Base-by-base conservation (phyloP, 2,888 invertebrate species). In the Morpho achilles region DNA sequence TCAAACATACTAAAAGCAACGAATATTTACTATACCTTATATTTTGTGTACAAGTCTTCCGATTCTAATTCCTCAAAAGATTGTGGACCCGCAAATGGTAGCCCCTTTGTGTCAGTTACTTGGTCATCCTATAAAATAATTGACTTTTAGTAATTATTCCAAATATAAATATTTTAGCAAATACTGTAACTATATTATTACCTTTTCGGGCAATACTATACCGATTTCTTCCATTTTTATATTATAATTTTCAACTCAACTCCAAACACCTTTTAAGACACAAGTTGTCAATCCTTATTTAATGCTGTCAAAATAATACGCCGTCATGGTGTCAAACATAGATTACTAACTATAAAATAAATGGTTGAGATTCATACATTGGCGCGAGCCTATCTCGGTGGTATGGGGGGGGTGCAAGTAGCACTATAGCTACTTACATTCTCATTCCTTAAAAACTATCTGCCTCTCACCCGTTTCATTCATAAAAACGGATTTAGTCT, bases 1-100 rank as follows among this genome's bases (percentile, higher is more conserved):
- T 32, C 0, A 32, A 32, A 5, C 32, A 5, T 32, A 1, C 32
- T 32, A 5, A 32, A 32, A 32, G 32, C 46, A n/a, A 46, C 9
- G 16, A 6, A 4, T 46, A 7, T 7, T 8, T 7, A n/a, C 7
- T 8, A 62, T 91, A 96, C 96, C 94, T 98, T 99, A 76, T 96
- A 98, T 86, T 97, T 98, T 9, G 98, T 98, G 82, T 98, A 99
- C 53, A 98, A 91, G 91, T 99, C 99, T 83, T 98, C 98, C 47
- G 95, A 92, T 80, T 98, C 98, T 64, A 96, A 75, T 73, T 97
- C 97, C 71, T 97, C 97, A 64, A 95, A 92, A 16, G 94, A 91
- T 70, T 94, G 94, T 10, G 94, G 92, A 41, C 94, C 93, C 68
- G 94, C 92, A 63, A 94, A 93, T 62, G 92, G 87, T 56, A 92